Evolutionary conservation across 2,888 invertebrate species (phyloP).

Genomic region (Pyrocoelia pectoralis): DNA sequence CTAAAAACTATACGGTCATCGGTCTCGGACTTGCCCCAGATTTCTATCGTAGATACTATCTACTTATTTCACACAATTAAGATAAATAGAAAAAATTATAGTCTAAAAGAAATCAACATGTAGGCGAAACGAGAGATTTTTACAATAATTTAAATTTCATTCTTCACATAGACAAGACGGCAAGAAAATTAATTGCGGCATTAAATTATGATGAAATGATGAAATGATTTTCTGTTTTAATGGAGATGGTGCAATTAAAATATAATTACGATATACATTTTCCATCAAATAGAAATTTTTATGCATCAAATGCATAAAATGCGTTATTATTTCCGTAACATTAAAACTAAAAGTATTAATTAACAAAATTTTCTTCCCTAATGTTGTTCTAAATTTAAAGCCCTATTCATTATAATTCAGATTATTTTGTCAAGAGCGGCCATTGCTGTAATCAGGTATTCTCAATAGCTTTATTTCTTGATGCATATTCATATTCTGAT

Average conservation of each 20-base stretch:
- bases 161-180: too few species aligned
- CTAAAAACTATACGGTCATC: too few species aligned
- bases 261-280: background rate
- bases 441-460: constrained; percentile 44
- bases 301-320: constrained; percentile 3
- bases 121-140: too few species aligned
- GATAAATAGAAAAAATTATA: too few species aligned
- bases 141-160: too few species aligned
- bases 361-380: constrained; percentile 26
- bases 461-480: constrained; percentile 45
- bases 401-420: constrained; percentile 36
- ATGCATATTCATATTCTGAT: constrained; percentile 52
- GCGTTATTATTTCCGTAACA: background rate
- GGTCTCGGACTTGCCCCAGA: too few species aligned
- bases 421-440: constrained; percentile 38
- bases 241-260: background rate
- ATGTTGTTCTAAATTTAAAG: constrained; percentile 29
- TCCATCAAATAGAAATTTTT: background rate
- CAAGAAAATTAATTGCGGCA: background rate
- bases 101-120: too few species aligned
- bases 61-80: too few species aligned
- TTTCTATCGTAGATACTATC: too few species aligned
- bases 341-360: constrained; percentile 22
- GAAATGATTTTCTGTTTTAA: background rate
- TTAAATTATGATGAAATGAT: background rate